Base-by-base conservation (phyloP, 30 jellyfish, hydroid and myxozoan species). In the Cassiopea andromeda region DNA sequence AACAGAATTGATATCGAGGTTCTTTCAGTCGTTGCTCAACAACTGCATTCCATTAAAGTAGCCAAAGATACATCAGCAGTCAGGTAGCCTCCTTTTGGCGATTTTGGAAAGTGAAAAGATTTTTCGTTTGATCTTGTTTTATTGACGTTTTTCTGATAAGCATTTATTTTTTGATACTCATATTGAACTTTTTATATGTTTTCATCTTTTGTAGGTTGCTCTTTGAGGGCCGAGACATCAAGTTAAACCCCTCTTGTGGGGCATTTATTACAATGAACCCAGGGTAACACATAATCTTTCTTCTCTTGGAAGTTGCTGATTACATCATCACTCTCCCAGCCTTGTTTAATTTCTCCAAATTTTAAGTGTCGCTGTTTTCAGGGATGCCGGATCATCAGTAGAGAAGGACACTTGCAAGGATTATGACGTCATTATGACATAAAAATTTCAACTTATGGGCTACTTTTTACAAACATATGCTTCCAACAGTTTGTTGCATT, bases 21-120 rank as follows among this genome's bases (percentile, higher is more conserved):
- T 9, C 95, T 93, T 48, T 93, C 98, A 2, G 98, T 93, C 60
- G 94, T 93, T 77, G 98, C 98, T n/a, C 98, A 93, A 83, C 97
- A 93, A 74, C 90, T 93, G 15, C 94, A 84, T 70, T 74, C 90
- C 76, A 77, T 93, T 61, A 83, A 82, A 73, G 84, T 92, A 54
- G 97, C 98, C 19, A 93, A 89, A 85, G 90, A 88, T 46, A 19
- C 97, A 1, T 58, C 88, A 10, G 89, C 98, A 10, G 95, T 85
- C 45, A 93, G 97, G 97, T 91, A 66, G 7, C 54, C 72, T 61
- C 43, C 15, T 64, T 13, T 64, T 27, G 73, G 15, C 15, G 73
- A 64, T 4, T 13, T 64, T 5, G 8, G 19, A 5, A 16, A 5
- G 2, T 17, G 38, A 64, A 64, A 5, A 17, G 8, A 4, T 64